phyloP scores from a whole-genome alignment of 1,140 invertebrate species.

The Pachyrhynchus sulphureomaculatus region DNA sequence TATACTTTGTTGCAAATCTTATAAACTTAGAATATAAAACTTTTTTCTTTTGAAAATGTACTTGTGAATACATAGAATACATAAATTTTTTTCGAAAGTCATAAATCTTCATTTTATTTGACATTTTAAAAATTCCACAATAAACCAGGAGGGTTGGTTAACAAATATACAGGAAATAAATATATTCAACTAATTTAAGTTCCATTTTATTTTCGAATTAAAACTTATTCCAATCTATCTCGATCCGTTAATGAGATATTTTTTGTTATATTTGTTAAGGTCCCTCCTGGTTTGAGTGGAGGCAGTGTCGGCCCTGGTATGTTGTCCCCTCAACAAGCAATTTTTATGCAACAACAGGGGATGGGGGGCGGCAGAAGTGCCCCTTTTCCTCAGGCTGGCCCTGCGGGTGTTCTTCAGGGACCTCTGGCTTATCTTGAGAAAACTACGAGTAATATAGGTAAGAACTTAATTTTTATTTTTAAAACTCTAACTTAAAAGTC shows the following conservation, averaged over 20 bases:
- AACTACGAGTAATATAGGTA: conserved; percentile 79
- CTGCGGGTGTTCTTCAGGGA: conserved; percentile 63
- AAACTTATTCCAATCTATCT: background rate
- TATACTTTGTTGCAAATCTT: conserved; percentile 33
- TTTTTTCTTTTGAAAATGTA: conserved; percentile 33
- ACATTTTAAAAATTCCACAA: background rate
- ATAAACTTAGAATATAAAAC: conserved; percentile 25
- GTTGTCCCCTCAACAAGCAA: conserved; percentile 55
- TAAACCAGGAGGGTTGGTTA: conserved; percentile 34
- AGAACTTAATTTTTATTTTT: background rate
- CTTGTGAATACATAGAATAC: conserved; percentile 5
- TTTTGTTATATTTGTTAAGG: conserved; percentile 39
- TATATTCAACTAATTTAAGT: background rate
- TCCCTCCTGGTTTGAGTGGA: conserved; percentile 46
- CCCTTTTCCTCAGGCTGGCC: conserved; percentile 51
- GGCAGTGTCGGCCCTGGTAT: conserved; percentile 46
- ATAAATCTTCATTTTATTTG: conserved; percentile 1
- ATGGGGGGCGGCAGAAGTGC: conserved; percentile 48
- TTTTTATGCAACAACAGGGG: conserved; percentile 60
- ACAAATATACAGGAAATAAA: conserved; percentile 25
- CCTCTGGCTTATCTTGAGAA: conserved; percentile 78
- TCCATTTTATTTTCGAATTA: background rate
- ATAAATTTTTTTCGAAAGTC: conserved; percentile 12
- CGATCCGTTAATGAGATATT: background rate
- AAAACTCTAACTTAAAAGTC: background rate